Base-by-base conservation (phyloP, 2,888 invertebrate species). In the Tetheella fluctuosa region DNA sequence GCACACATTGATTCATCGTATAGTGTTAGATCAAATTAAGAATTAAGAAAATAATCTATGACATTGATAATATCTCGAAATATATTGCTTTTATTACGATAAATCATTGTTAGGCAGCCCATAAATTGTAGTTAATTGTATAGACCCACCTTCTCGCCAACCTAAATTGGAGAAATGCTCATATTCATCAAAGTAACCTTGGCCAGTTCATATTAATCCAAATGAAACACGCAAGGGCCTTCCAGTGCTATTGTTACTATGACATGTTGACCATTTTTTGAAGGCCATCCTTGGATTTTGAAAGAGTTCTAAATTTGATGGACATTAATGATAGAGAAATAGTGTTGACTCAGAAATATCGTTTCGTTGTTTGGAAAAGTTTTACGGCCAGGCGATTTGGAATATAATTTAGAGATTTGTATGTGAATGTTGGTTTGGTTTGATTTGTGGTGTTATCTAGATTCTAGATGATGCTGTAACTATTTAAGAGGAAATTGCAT, bases 201-300 rank as follows among this genome's bases (percentile, higher is more conserved):
- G 73, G 63, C 65, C 68, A 53, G 59, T 25, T 61, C 65, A 63
- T 58, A 30, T 48, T 73, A 65, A 72, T 70, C 63, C 65, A 63
- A 67, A 65, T 63, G 57, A 64, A 64, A 63, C 65, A 66, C 62
- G 67, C 60, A 34, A 59, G 62, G 69, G 64, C 34, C 13, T 28
- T 28, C 58, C 52, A 34, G 58, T 23, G 23, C 23, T 48, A 61
- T 73, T 71, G 69, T 72, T 67, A 59, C 48, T 37, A 23, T 58
- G 58, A 58, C n/a, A n/a, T 20, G 28, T 54, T 23, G 15, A 5
- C 5, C 52, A n/a, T 10, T 52, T 8, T 30, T n/a, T 48, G 10
- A 28, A 57, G 30, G 57, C 30, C 48, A 48, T 48, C 48, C 48
- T 42, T 57, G 48, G 17, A 7, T 48, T 48, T 20, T 20, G 20